Evolutionary conservation across 1,140 invertebrate genomes (phyloP).

Genomic region (Melanaphis sacchari): DNA sequence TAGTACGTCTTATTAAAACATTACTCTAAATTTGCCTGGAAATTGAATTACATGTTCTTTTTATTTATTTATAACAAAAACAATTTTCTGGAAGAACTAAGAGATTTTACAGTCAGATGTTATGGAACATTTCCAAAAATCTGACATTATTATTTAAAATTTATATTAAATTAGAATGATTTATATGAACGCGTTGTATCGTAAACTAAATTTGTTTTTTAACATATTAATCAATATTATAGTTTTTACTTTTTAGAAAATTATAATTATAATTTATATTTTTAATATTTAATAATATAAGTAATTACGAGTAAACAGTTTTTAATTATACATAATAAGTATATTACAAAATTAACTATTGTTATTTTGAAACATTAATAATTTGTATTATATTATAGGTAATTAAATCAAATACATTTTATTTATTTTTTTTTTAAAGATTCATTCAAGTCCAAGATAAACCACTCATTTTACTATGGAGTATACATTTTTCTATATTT

Average conservation of each 20-base stretch:
- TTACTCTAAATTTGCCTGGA: constrained; percentile 11
- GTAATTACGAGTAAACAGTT: neutral
- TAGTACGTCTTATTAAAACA: constrained; percentile 4
- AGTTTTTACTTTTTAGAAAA: neutral
- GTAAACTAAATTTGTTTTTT: neutral
- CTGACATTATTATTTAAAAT: neutral
- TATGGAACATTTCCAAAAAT: neutral
- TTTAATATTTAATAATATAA: neutral
- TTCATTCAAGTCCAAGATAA: neutral
- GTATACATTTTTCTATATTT: too few relatives aligned
- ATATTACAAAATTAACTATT: neutral
- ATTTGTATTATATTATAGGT: too few relatives aligned
- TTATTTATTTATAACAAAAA: constrained; percentile 24
- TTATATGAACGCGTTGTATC: neutral
- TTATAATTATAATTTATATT: neutral
- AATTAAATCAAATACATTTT: too few relatives aligned
- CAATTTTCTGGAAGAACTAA: constrained; percentile 4
- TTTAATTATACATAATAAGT: neutral
- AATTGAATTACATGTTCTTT: neutral
- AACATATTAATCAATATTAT: neutral
- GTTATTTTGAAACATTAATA: neutral
- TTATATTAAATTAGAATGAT: neutral
- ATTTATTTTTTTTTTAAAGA: neutral
- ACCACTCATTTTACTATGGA: neutral
- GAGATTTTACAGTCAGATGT: neutral